Percentiles rank a stretch among this genome's conserved stretches.
Evolutionary conservation across 1,140 invertebrate genomes (phyloP).

Genomic region (Patella vulgata): DNA sequence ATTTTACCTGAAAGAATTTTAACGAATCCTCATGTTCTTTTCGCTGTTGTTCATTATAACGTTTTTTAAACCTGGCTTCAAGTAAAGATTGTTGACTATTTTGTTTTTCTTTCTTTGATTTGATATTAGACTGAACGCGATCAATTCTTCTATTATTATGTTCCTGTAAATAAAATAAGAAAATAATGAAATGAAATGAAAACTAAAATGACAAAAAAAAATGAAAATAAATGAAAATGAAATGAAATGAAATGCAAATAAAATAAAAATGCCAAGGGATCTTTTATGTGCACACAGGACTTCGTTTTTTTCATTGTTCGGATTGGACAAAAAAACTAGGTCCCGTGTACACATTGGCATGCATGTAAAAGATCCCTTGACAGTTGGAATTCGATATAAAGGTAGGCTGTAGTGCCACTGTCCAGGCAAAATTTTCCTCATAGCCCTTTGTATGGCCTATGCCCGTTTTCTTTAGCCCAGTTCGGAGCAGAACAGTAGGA

Average conservation of each 20-base stretch:
- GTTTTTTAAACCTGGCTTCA: constrained; percentile 41
- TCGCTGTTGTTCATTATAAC: constrained; percentile 42
- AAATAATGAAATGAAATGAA: not conserved
- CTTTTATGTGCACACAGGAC: not conserved
- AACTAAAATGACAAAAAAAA: not conserved
- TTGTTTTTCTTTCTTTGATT: constrained; percentile 46
- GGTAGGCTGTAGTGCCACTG: no score
- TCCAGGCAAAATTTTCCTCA: no score
- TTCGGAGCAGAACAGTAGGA: no score
- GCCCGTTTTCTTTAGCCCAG: no score
- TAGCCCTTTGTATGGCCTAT: no score
- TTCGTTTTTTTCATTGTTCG: no score
- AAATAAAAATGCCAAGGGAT: not conserved
- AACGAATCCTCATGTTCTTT: constrained; percentile 60
- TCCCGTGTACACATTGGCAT: no score
- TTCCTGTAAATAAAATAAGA: constrained; percentile 39
- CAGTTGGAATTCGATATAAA: no score
- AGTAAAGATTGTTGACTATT: constrained; percentile 46
- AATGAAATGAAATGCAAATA: not conserved
- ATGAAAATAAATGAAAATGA: not conserved
- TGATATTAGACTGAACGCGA: constrained; percentile 34
- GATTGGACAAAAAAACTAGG: no score
- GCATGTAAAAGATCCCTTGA: no score
- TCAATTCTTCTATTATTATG: constrained; percentile 48
- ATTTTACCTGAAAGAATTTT: constrained; percentile 56